A percentile compares a stretch with the other conserved stretches of the same genome.
phyloP scores from a whole-genome alignment of 2,797 vertebrate species.

The Microchirus variegatus region DNA sequence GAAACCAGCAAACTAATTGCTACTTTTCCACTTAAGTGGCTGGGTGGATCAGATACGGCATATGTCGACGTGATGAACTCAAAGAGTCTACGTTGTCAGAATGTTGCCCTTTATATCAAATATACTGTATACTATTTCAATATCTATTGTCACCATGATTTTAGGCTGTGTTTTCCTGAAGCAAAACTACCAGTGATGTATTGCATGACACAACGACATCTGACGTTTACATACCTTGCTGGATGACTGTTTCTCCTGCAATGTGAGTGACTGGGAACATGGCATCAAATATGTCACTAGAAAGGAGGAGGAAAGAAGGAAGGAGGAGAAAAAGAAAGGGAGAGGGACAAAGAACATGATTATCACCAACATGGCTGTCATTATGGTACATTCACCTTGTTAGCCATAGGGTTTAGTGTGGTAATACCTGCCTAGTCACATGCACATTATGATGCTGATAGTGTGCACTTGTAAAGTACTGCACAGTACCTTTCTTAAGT shows the following conservation, averaged over 20 bases:
- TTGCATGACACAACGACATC: not conserved
- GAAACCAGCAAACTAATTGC: conserved; percentile 13
- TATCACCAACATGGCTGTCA: conserved; percentile 24
- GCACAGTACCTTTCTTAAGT: no score
- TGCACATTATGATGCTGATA: no score
- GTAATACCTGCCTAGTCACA: no score
- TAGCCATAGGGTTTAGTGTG: no score
- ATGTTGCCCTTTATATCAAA: no score
- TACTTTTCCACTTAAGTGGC: conserved; percentile 28
- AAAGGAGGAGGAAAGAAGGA: conserved; percentile 38
- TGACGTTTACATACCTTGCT: conserved; percentile 86
- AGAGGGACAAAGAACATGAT: conserved; percentile 8
- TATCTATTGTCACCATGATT: no score
- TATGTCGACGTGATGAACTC: not conserved
- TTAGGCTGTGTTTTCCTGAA: not conserved
- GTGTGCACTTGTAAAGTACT: no score
- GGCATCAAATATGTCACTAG: conserved; percentile 97
- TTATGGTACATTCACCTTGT: not conserved
- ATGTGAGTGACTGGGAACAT: conserved; percentile 99
- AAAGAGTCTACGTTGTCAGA: no score
- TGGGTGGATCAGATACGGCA: conserved; percentile 11
- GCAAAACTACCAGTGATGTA: not conserved
- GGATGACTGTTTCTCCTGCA: conserved; percentile 95
- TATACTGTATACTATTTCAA: no score
- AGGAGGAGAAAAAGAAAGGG: not conserved